These are phyloP conservation scores for Martes martes DNA, from an alignment of 2,113 vertebrate species.

Conservation along the genomic window DNA sequence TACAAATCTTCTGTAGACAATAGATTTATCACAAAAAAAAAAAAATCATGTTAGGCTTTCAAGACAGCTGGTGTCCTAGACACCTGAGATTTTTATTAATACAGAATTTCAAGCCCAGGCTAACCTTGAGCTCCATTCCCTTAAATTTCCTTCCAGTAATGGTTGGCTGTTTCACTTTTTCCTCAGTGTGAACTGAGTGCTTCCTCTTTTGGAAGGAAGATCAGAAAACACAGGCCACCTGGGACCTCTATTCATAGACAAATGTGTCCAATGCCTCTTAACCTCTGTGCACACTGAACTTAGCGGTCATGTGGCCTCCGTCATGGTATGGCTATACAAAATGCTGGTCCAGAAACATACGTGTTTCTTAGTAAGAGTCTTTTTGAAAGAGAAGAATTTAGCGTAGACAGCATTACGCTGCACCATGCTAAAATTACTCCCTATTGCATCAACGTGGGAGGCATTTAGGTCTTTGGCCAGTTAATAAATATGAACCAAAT, in stretches of 20 bases:
- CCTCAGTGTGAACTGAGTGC: neutral
- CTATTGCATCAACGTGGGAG: neutral
- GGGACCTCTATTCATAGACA: neutral
- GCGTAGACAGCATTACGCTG: neutral
- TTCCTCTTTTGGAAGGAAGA: neutral
- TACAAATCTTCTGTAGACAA: neutral
- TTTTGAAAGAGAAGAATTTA: constrained; percentile 33
- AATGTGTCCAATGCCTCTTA: neutral
- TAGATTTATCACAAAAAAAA: neutral
- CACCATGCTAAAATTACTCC: neutral
- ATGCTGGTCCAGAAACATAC: neutral
- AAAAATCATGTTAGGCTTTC: neutral
- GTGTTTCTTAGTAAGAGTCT: neutral
- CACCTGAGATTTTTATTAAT: neutral
- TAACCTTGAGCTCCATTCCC: neutral
- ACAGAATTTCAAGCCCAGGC: neutral
- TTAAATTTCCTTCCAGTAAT: neutral
- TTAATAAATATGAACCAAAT: neutral
- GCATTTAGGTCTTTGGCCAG: neutral
- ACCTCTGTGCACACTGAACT: neutral
- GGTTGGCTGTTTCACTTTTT: neutral
- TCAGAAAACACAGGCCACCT: neutral
- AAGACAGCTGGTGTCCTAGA: neutral
- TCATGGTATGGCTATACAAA: neutral
- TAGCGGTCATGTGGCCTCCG: constrained; percentile 13